Percentiles rank a stretch among this genome's conserved stretches.
Conservation (phyloP, 2,888 invertebrate species). For the Drosophila kanekoi region DNA sequence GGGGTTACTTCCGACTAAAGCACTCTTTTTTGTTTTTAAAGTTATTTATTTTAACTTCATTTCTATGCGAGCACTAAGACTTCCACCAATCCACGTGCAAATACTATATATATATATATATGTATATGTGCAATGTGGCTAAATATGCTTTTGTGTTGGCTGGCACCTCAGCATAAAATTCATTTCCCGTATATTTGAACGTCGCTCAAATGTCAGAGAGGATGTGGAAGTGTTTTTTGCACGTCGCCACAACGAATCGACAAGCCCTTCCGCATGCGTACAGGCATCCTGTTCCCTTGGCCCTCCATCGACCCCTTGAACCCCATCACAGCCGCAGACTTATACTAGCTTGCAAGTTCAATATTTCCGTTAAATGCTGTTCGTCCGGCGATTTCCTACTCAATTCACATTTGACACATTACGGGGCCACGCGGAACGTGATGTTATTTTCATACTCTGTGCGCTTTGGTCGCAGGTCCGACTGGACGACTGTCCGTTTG, state of each 20-base stretch:
- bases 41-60: too few relatives aligned
- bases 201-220: conserved; percentile 74
- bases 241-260: conserved; percentile 49
- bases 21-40: too few relatives aligned
- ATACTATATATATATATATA: background rate
- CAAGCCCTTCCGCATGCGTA: conserved; percentile 22
- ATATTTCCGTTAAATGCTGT: conserved; percentile 74
- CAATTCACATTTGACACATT: conserved; percentile 30
- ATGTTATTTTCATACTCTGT: conserved; percentile 3
- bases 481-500: background rate
- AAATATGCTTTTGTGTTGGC: conserved; percentile 53
- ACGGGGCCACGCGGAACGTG: conserved; percentile 9
- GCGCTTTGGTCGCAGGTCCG: background rate
- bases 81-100: too few relatives aligned
- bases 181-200: conserved; percentile 73
- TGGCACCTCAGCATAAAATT: conserved; percentile 71
- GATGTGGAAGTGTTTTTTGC: conserved; percentile 43
- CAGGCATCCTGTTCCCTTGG: background rate
- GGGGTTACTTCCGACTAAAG: too few relatives aligned
- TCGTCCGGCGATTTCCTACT: conserved; percentile 67
- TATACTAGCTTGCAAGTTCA: conserved; percentile 47
- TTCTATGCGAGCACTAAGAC: too few relatives aligned
- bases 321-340: conserved; percentile 30
- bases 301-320: background rate
- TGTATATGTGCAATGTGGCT: background rate